These are phyloP conservation scores for Carabus problematicus DNA, from an alignment of 2,888 invertebrate genomes.

Conservation along the genomic window DNA sequence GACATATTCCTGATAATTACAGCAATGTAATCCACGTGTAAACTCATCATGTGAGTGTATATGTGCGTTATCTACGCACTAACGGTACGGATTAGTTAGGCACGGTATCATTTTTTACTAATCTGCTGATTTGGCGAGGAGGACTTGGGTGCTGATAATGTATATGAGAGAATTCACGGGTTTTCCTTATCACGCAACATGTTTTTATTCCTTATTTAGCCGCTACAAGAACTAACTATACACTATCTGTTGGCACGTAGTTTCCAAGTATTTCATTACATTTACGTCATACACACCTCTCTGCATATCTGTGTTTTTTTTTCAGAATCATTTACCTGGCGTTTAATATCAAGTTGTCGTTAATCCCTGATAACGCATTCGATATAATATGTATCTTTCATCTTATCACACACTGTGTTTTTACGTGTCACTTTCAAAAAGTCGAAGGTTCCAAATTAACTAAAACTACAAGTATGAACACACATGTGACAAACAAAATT, in stretches of 20 bases:
- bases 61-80: conserved; percentile 20
- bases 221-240: too few relatives aligned
- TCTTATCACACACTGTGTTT: neutral
- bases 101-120: conserved; percentile 25
- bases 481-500: neutral
- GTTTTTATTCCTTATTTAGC: too few relatives aligned
- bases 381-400: too few relatives aligned
- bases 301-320: too few relatives aligned
- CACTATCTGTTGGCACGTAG: too few relatives aligned
- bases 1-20: conserved; percentile 45
- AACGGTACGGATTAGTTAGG: conserved; percentile 19
- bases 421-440: conserved; percentile 12
- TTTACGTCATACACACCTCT: too few relatives aligned
- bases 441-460: too few relatives aligned
- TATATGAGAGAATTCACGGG: too few relatives aligned
- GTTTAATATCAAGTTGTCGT: conserved; percentile 2
- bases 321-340: too few relatives aligned
- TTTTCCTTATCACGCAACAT: too few relatives aligned
- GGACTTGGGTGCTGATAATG: neutral
- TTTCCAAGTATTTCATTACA: too few relatives aligned
- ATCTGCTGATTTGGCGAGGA: conserved; percentile 27
- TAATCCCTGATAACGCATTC: conserved; percentile 30
- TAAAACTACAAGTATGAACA: too few relatives aligned
- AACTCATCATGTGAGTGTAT: conserved; percentile 40
- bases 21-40: conserved; percentile 46